Evolutionary conservation across 2,797 vertebrate species (phyloP), one percentile per base, ranked within the genome.

Genomic region (Apodemus agrarius): DNA sequence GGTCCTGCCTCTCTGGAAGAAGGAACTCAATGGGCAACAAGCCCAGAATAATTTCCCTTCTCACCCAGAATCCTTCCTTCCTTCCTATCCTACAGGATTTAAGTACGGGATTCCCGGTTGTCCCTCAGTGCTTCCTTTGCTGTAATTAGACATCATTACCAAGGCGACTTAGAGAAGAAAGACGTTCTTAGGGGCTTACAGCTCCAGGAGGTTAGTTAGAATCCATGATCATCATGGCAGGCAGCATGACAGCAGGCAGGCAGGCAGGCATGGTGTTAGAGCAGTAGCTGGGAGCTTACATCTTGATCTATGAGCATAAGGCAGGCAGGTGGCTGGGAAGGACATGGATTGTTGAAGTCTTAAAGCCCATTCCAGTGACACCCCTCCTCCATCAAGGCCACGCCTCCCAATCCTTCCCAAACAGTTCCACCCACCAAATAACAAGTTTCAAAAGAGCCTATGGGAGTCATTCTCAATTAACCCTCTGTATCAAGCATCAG

Each of bases 11-110:
- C 40, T 2, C 0, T 0, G 21, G 24, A 19, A 5, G 54, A 72
- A 69, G 29, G 46, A 14, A 43, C 21, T 26, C 26, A 82, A 76
- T 4, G 29, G 19, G 37, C 10, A 31, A 72, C 57, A n/a, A 83
- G 61, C 59, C 54, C 16, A 3, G 17, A 29, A 26, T 34, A 26
- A 12, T 46, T 52, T 31, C 26, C 84, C 37, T 82, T 86, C 78
- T 97, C 69, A 40, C 75, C 43, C 78, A 72, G 89, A 94, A 93
- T 31, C 88, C 40, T 63, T 94, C 89, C 89, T 97, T 65, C 91
- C 92, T 74, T 54, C 59, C 69, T 65, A 31, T 13, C n/a, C 75
- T 83, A 34, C 14, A 63, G 10, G 74, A 6, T 49, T 43, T 72
- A 34, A n/a, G 21, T 8, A 65, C 49, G 26, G 69, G 72, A 5